Conservation (phyloP, 92 coral and sea anemone genomes). For the Hydrozoanthus gracilis region DNA sequence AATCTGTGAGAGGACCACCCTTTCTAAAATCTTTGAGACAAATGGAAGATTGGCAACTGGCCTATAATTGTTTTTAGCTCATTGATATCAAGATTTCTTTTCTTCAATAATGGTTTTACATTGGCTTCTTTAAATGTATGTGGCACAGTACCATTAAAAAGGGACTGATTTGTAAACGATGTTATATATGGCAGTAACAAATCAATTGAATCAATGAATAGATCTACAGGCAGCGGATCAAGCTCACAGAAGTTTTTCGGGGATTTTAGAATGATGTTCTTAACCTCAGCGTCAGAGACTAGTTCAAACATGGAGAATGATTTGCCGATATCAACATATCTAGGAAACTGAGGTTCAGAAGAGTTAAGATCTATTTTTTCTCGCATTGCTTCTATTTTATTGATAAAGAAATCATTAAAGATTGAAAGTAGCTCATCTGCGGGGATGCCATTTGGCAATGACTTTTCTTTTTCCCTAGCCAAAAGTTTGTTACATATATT, state of each 20-base stretch:
- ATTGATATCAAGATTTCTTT: background rate
- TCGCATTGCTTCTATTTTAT: background rate
- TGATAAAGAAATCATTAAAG: background rate
- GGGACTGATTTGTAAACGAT: background rate
- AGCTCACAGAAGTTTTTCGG: background rate
- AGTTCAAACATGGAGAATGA: background rate
- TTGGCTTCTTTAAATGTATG: background rate
- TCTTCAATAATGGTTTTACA: slow-evolving; percentile 7
- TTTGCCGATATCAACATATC: background rate
- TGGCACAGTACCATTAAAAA: background rate
- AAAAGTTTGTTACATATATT: slow-evolving; percentile 6
- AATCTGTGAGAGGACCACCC: slow-evolving; percentile 21
- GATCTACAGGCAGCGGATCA: background rate
- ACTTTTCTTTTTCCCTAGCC: slow-evolving; percentile 11
- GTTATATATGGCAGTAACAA: background rate
- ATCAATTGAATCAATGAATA: background rate
- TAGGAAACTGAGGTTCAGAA: background rate
- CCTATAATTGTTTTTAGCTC: background rate
- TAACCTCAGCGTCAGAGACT: background rate
- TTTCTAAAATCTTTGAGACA: slow-evolving; percentile 9
- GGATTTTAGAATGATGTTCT: background rate
- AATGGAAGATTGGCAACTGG: slow-evolving; percentile 1
- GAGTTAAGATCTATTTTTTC: background rate
- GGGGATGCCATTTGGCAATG: background rate
- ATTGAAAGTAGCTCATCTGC: background rate